A percentile compares a stretch with the other conserved stretches of the same genome.
Conservation (phyloP, 2,888 invertebrate species). For the Prenolepis imparis region DNA sequence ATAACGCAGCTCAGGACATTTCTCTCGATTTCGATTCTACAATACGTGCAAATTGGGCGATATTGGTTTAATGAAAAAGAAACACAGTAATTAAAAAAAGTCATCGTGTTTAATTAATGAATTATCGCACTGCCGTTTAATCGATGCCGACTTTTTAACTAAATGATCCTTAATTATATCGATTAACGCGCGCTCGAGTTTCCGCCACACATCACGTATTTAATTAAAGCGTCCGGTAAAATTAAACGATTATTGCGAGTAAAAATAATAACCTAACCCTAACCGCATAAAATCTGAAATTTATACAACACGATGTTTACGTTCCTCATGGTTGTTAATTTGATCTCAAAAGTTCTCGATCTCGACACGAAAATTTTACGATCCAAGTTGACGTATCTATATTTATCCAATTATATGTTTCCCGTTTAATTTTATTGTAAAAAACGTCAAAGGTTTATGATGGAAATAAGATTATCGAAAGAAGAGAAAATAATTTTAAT, state of each 20-base stretch:
- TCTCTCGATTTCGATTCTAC: neutral
- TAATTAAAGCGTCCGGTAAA: constrained; percentile 35
- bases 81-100: neutral
- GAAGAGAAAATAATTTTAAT: constrained; percentile 33
- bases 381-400: neutral
- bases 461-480: neutral
- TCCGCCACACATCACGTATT: constrained; percentile 23
- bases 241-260: constrained; percentile 23
- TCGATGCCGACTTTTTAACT: constrained; percentile 23
- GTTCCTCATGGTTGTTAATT: constrained; percentile 5
- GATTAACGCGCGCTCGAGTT: constrained; percentile 13
- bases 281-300: constrained; percentile 39
- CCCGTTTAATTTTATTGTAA: neutral
- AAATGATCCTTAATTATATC: constrained; percentile 38
- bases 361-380: constrained; percentile 7
- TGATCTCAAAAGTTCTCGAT: neutral
- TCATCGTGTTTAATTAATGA: constrained; percentile 18
- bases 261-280: constrained; percentile 18
- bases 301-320: constrained; percentile 10
- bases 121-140: constrained; percentile 23
- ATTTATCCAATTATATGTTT: neutral
- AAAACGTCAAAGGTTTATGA: neutral
- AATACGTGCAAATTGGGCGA: neutral
- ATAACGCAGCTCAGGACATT: neutral
- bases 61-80: neutral